phyloP scores from a whole-genome alignment of 2,888 invertebrate species.

The Chesias legatella region DNA sequence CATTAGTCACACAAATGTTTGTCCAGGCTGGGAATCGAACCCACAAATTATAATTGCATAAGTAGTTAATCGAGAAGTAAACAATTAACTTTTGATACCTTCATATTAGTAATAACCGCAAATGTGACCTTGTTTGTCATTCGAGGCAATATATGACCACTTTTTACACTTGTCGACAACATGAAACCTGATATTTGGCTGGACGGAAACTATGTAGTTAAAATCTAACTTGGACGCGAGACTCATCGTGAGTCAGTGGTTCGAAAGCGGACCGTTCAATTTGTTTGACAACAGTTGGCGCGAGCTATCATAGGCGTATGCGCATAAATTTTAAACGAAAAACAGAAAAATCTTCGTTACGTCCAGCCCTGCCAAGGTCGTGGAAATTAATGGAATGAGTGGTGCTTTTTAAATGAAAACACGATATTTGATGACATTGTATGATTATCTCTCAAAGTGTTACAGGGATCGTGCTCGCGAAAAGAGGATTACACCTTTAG shows the following conservation, averaged over 20 bases:
- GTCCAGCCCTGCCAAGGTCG: slow-evolving; percentile 6
- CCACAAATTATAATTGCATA: too few relatives aligned
- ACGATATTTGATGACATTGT: too few relatives aligned
- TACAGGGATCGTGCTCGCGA: too few relatives aligned
- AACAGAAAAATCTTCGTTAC: background rate
- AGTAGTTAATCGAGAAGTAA: too few relatives aligned
- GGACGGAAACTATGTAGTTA: slow-evolving; percentile 29
- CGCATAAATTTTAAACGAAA: slow-evolving; percentile 7
- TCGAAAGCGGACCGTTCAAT: slow-evolving; percentile 10
- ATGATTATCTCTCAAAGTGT: too few relatives aligned
- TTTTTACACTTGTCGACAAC: slow-evolving; percentile 1
- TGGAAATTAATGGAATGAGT: slow-evolving; percentile 1
- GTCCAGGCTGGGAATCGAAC: too few relatives aligned
- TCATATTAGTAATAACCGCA: too few relatives aligned
- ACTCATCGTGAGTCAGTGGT: slow-evolving; percentile 43
- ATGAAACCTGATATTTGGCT: slow-evolving; percentile 33
- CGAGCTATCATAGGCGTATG: slow-evolving; percentile 16
- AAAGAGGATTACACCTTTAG: too few relatives aligned
- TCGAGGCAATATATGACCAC: background rate
- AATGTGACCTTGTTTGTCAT: too few relatives aligned
- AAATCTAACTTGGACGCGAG: slow-evolving; percentile 47
- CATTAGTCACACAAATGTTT: too few relatives aligned
- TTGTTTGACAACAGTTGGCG: slow-evolving; percentile 24
- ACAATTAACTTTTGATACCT: too few relatives aligned
- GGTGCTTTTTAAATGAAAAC: slow-evolving; percentile 1